Conservation (phyloP, 2,888 invertebrate genomes). For the Alviniconcha strummeri region DNA sequence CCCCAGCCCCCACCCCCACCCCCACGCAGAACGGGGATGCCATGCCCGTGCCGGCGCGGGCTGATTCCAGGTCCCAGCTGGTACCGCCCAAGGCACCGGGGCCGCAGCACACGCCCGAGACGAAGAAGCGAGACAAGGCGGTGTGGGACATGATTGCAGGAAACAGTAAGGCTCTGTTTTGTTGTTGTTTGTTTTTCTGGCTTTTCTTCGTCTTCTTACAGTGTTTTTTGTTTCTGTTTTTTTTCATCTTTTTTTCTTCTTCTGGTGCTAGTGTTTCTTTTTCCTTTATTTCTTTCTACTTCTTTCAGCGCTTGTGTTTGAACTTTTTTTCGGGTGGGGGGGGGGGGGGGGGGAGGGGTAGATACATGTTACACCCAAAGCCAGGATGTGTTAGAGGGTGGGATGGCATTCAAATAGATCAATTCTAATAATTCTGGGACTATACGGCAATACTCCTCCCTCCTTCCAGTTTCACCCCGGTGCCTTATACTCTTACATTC, state of each 20-base stretch:
- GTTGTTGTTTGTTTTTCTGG: not conserved
- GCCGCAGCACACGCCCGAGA: slow-evolving; percentile 36
- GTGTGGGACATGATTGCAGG: slow-evolving; percentile 69
- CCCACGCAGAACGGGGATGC: slow-evolving; percentile 45
- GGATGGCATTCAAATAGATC: too few relatives aligned
- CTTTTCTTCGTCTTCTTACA: not conserved
- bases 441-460: too few relatives aligned
- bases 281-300: too few relatives aligned
- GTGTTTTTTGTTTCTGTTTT: not conserved
- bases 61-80: slow-evolving; percentile 38
- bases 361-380: too few relatives aligned
- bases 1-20: slow-evolving; percentile 37
- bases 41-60: slow-evolving; percentile 36
- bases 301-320: too few relatives aligned
- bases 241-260: not conserved
- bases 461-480: too few relatives aligned
- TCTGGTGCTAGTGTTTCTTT: too few relatives aligned
- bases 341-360: too few relatives aligned
- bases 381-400: too few relatives aligned
- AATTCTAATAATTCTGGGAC: too few relatives aligned
- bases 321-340: too few relatives aligned
- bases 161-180: slow-evolving; percentile 48
- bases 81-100: slow-evolving; percentile 27
- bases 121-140: slow-evolving; percentile 41
- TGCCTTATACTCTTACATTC: too few relatives aligned